Conservation (phyloP, 1,140 invertebrate species). For the Drosophila pectinifera region DNA sequence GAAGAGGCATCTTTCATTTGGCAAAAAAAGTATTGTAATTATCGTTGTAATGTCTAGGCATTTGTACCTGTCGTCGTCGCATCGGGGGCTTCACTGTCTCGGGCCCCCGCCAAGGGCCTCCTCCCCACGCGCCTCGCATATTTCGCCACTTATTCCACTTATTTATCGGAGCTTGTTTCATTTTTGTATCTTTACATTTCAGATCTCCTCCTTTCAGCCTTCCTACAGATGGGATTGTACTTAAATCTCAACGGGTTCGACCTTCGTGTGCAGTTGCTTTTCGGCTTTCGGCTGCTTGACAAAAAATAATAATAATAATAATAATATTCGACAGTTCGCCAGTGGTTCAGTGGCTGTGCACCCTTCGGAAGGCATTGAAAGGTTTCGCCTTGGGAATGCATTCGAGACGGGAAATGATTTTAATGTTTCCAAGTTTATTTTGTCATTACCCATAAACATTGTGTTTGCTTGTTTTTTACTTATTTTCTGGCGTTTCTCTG, state of each 20-base stretch:
- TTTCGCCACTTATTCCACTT: slow-evolving; percentile 45
- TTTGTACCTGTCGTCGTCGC: slow-evolving; percentile 31
- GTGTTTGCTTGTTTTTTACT: neutral
- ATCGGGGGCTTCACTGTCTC: slow-evolving; percentile 2
- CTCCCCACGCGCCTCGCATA: neutral
- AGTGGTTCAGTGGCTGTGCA: slow-evolving; percentile 25
- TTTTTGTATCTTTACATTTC: slow-evolving; percentile 23
- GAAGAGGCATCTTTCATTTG: slow-evolving; percentile 7
- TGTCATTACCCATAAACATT: slow-evolving; percentile 18
- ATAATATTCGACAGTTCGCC: slow-evolving; percentile 27
- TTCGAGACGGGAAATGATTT: slow-evolving; percentile 50
- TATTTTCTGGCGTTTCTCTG: slow-evolving; percentile 40
- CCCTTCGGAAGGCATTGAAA: slow-evolving; percentile 51
- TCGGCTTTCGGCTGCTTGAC: slow-evolving; percentile 15
- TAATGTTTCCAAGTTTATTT: slow-evolving; percentile 14
- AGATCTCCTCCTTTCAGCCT: slow-evolving; percentile 4
- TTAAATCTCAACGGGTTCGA: slow-evolving; percentile 38
- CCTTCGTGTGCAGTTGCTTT: slow-evolving; percentile 24
- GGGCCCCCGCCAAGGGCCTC: too few species aligned
- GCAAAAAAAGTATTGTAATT: slow-evolving; percentile 9
- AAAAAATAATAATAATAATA: slow-evolving; percentile 16
- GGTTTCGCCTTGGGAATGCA: slow-evolving; percentile 51
- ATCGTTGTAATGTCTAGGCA: slow-evolving; percentile 25
- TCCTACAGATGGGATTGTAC: slow-evolving; percentile 17
- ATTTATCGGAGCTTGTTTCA: slow-evolving; percentile 50